Base-by-base conservation (phyloP, 2,888 invertebrate genomes). In the Caenorhabditis uteleia region DNA sequence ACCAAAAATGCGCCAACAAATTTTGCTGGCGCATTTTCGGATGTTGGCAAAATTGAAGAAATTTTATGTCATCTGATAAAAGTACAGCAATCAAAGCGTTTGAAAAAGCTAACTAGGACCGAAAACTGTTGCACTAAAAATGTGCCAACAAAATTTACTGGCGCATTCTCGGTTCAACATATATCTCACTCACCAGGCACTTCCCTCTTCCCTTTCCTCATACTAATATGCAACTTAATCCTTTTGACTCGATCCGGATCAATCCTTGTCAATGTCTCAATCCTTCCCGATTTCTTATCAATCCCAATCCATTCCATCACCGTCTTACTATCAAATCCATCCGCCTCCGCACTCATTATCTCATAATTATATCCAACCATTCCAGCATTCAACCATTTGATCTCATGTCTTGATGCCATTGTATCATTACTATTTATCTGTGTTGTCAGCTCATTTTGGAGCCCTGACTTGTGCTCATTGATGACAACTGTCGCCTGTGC, bases 361-460 rank as follows among this genome's bases (percentile, higher is more conserved):
- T 65, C 68, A 40, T 73, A 73, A 10, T 44, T 38, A 44, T 73
- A 73, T 16, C 73, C 73, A 16, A 59, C 36, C 73, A 73, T 73
- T 45, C 65, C 56, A 2, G 69, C 57, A 43, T 73, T 73, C 23
- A 67, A 51, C 73, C 73, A 73, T 27, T 60, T 57, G 18, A 73
- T 68, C 26, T 70, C 68, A 10, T 60, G 42, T 40, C 38, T 51
- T 3, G 26, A 12, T 18, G 26, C 20, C 20, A 33, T 20, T 6
- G 64, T 65, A 25, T 60, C 67, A 29, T 67, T 62, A n/a, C 62
- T 62, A 39, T 57, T 69, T 2, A 72, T 46, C 36, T 72, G 58
- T 3, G 72, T 65, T 10, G 67, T 72, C 45, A 72, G 20, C 44
- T 68, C 69, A n/a, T 60, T 64, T 33, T 64, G 59, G 31, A 68